Evolutionary conservation across 2,113 vertebrate genomes (phyloP), one percentile per base, ranked within the genome.

Genomic region (Tinamus guttatus): DNA sequence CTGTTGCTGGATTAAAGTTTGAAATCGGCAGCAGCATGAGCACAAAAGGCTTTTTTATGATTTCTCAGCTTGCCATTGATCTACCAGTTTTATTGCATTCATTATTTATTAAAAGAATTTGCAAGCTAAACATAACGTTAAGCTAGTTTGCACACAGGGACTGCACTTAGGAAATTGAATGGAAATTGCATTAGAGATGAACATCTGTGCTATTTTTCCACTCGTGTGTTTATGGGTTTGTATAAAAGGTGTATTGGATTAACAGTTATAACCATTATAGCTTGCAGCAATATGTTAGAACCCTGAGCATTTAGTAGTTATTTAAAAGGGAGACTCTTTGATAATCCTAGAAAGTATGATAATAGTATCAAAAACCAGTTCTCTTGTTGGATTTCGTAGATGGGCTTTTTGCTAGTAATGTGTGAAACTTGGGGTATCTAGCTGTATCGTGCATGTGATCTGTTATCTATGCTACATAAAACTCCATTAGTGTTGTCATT

Each of bases 51-150:
- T 97, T 97, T 97, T 98, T 98, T 98, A 99, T 98, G 97, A 98
- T 98, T 98, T 98, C 98, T 98, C 97, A 98, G 98, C 98, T 98
- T 97, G 97, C 98, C 97, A 99, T 99, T 99, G 98, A 99, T 98
- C 98, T 98, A 94, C 96, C 94, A 97, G 98, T 98, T 99, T 99
- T 98, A 98, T 98, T 98, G 98, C 98, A 98, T 98, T 99, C 98
- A 99, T 99, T 99, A 98, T 98, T 99, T 99, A 99, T 98, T 99
- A 98, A 98, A 98, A 98, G 98, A 99, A 98, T 98, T 98, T 98
- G 98, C 98, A 98, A 99, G 98, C 98, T 98, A 99, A 99, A 99
- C 98, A 99, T 98, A 98, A 98, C 74, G 97, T 98, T 98, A 98
- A 98, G 98, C 98, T 98, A 98, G 98, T 98, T 98, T 98, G 98